phyloP scores from a whole-genome alignment of 2,888 invertebrate species.

The Brenthis ino region DNA sequence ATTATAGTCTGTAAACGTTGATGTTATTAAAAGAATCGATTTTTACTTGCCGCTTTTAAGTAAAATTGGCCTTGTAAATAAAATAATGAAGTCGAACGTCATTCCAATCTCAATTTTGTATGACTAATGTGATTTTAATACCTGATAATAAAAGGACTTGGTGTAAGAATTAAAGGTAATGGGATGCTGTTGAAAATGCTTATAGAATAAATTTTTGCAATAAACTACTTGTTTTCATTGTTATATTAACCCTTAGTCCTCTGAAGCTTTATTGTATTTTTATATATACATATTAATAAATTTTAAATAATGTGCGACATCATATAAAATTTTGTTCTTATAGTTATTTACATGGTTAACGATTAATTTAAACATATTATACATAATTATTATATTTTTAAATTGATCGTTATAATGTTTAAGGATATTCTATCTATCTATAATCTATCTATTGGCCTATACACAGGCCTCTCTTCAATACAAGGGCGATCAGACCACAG shows the following conservation, averaged over 20 bases:
- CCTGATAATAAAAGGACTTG: conserved; percentile 30
- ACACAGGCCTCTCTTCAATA: no score
- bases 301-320: no score
- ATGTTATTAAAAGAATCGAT: background rate
- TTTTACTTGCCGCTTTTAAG: conserved; percentile 17
- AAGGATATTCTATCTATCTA: no score
- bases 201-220: conserved; percentile 43
- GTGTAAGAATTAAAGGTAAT: conserved; percentile 40
- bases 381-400: no score
- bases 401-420: no score
- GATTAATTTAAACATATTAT: no score
- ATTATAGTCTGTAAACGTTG: background rate
- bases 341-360: no score
- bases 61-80: background rate
- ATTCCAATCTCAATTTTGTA: conserved; percentile 42
- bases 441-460: no score
- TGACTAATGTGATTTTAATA: conserved; percentile 41
- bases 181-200: conserved; percentile 41
- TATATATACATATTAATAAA: no score
- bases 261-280: background rate
- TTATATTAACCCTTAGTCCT: background rate
- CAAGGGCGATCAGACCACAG: no score
- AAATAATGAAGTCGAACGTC: conserved; percentile 12
- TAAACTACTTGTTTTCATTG: conserved; percentile 28
- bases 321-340: no score